Evolutionary conservation across 2,797 vertebrate genomes (phyloP).

Genomic region (Podarcis siculus): DNA sequence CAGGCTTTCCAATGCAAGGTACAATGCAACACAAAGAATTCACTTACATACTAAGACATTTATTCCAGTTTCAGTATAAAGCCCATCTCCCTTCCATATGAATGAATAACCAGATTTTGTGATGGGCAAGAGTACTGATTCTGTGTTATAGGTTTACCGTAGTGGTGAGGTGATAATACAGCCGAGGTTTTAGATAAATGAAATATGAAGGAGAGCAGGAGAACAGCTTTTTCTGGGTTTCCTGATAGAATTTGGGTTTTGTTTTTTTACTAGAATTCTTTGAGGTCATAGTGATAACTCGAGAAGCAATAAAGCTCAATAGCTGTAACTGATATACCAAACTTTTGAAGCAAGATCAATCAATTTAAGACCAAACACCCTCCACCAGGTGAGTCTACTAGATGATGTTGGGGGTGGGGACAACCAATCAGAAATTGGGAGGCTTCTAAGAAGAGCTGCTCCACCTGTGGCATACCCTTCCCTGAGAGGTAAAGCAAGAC

Average conservation of each 20-base stretch:
- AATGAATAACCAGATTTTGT: neutral
- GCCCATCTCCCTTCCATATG: neutral
- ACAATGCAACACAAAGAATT: neutral
- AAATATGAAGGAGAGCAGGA: neutral
- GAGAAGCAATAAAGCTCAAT: slow-evolving; percentile 41
- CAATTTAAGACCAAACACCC: neutral
- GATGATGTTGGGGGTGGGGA: neutral
- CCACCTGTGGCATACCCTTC: neutral
- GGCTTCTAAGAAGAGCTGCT: neutral
- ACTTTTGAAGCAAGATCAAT: neutral
- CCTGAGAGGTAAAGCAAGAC: neutral
- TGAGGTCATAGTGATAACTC: slow-evolving; percentile 57
- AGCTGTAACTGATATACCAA: slow-evolving; percentile 43
- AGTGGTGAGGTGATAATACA: neutral
- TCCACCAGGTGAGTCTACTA: neutral
- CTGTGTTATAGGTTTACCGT: too few species aligned
- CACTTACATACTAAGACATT: neutral
- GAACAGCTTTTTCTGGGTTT: neutral
- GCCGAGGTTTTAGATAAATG: neutral
- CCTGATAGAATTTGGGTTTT: slow-evolving; percentile 43
- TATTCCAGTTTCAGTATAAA: neutral
- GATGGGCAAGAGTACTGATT: neutral
- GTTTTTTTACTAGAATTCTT: slow-evolving; percentile 58
- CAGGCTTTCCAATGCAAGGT: neutral
- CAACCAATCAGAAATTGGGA: too few species aligned